Percentiles rank a stretch among this genome's conserved stretches.
Evolutionary conservation across 2,797 vertebrate genomes (phyloP).

Genomic region (Sebastes oblongus): DNA sequence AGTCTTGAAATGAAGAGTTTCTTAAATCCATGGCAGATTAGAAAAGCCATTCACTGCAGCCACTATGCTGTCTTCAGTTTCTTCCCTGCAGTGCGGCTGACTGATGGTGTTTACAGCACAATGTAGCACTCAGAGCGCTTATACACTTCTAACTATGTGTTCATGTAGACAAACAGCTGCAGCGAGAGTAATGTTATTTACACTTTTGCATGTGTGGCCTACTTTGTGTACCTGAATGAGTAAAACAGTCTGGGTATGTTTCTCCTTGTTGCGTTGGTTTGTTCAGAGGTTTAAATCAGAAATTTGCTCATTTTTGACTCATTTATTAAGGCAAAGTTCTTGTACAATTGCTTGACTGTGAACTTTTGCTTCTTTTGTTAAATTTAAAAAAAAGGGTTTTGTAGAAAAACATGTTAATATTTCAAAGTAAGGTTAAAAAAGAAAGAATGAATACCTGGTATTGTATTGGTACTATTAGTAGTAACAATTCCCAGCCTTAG

Average conservation of each 20-base stretch:
- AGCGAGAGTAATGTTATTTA: background rate
- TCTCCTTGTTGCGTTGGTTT: background rate
- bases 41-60: background rate
- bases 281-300: background rate
- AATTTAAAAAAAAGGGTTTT: background rate
- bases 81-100: background rate
- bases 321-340: no score
- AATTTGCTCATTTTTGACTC: background rate
- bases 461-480: no score
- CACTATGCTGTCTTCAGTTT: background rate
- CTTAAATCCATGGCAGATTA: background rate
- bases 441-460: no score
- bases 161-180: background rate
- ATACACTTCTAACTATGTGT: background rate
- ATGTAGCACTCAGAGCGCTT: background rate
- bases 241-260: background rate
- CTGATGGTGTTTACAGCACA: background rate
- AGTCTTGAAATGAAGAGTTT: background rate
- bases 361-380: no score
- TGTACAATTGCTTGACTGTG: no score
- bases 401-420: no score
- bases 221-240: background rate
- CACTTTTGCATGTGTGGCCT: background rate
- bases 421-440: no score
- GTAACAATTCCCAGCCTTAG: no score